phyloP scores from a whole-genome alignment of 2,113 vertebrate genomes.

The Sakesphorus luctuosus region DNA sequence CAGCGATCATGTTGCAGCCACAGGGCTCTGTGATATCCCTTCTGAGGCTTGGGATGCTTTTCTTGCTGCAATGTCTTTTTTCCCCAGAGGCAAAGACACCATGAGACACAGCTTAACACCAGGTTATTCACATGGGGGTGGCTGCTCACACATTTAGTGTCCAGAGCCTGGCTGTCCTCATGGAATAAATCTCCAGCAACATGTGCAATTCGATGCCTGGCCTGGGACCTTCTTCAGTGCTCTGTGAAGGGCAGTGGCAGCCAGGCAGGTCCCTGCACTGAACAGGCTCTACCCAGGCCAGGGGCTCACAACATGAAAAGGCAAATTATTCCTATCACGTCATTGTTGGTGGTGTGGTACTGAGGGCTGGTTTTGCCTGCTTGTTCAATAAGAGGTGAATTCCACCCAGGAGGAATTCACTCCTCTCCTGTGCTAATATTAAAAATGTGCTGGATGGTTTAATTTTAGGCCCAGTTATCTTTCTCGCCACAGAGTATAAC shows the following conservation, averaged over 20 bases:
- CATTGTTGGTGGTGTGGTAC: not conserved
- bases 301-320: not conserved
- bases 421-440: not conserved
- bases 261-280: not conserved
- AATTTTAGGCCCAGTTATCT: constrained; percentile 11
- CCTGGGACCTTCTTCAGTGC: not conserved
- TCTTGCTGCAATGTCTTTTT: not conserved
- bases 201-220: not conserved
- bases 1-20: not conserved
- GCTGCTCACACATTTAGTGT: not conserved
- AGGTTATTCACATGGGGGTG: not conserved
- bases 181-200: not conserved
- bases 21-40: not conserved
- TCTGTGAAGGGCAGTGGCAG: not conserved
- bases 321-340: not conserved
- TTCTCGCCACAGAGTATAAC: not conserved
- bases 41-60: not conserved
- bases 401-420: not conserved
- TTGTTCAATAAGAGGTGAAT: not conserved
- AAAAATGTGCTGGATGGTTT: constrained; percentile 1
- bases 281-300: not conserved
- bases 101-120: not conserved
- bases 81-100: not conserved
- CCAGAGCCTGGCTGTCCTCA: not conserved
- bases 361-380: not conserved